Evolutionary conservation across 1,140 invertebrate species (phyloP).

Genomic region (Olivierus martensii): DNA sequence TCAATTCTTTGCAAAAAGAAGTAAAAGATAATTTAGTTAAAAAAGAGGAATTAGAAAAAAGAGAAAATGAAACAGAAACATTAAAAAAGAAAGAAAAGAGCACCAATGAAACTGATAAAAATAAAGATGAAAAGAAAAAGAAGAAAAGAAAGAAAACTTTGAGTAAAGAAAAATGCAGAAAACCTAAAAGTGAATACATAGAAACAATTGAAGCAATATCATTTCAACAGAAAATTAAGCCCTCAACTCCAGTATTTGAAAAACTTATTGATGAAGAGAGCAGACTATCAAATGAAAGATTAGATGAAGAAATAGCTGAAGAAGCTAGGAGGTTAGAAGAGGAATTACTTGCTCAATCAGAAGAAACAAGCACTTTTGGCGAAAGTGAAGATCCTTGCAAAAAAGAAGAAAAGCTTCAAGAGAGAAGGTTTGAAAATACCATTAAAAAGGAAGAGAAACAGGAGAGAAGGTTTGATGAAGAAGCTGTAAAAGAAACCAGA

Average conservation of each 20-base stretch:
- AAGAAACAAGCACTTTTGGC: conserved; percentile 13
- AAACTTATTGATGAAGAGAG: conserved; percentile 13
- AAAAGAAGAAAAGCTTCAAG: conserved; percentile 17
- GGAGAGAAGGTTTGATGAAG: conserved; percentile 9
- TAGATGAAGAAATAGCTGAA: conserved; percentile 20
- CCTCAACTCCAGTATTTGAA: conserved; percentile 14
- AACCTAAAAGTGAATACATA: conserved; percentile 6
- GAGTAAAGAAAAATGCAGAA: conserved; percentile 20
- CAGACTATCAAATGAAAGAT: conserved; percentile 11
- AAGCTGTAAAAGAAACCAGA: conserved; percentile 22
- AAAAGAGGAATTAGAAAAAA: conserved; percentile 22
- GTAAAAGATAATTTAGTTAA: conserved; percentile 14
- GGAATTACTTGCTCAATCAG: conserved; percentile 13
- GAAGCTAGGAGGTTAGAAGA: conserved; percentile 16
- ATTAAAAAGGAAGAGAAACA: too few relatives aligned
- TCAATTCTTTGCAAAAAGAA: not conserved
- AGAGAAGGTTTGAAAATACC: conserved; percentile 19
- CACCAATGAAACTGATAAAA: conserved; percentile 2
- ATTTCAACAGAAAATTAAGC: not conserved
- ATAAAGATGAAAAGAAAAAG: conserved; percentile 21
- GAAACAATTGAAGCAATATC: not conserved
- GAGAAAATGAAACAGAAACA: conserved; percentile 24
- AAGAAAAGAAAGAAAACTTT: conserved; percentile 35
- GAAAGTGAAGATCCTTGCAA: conserved; percentile 10
- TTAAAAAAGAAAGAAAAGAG: conserved; percentile 41